Percentiles rank a stretch among this genome's conserved stretches.
Evolutionary conservation across 2,888 invertebrate genomes (phyloP).

Genomic region (Drosophila quasianomalipes): DNA sequence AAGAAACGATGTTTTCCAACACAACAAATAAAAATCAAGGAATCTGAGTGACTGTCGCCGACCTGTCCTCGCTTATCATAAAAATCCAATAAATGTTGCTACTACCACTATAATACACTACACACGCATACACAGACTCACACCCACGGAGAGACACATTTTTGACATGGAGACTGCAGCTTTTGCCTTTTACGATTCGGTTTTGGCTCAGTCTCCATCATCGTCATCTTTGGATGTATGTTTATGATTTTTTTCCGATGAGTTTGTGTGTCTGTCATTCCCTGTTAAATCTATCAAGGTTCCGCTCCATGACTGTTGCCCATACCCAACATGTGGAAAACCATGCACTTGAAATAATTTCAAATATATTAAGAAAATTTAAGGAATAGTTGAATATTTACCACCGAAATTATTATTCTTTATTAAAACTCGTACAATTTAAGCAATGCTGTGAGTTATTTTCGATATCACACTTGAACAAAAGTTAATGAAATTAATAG

Average conservation of each 20-base stretch:
- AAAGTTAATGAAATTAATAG: neutral
- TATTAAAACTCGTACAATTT: neutral
- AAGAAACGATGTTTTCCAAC: conserved; percentile 13
- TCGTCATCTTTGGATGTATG: conserved; percentile 51
- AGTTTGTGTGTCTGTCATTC: conserved; percentile 15
- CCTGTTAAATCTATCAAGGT: conserved; percentile 55
- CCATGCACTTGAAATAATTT: conserved; percentile 23
- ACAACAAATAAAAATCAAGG: conserved; percentile 30
- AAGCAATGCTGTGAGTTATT: neutral
- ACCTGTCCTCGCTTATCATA: conserved; percentile 69
- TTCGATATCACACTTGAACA: neutral
- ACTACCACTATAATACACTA: conserved; percentile 12
- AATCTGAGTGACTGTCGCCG: conserved; percentile 47
- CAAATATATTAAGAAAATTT: neutral
- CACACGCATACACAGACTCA: neutral
- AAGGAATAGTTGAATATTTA: neutral
- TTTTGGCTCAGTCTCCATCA: conserved; percentile 52
- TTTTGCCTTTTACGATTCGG: conserved; percentile 55
- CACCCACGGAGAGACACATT: neutral
- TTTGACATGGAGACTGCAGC: conserved; percentile 15
- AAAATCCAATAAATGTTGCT: conserved; percentile 72
- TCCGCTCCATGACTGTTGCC: conserved; percentile 45
- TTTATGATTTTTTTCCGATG: conserved; percentile 58
- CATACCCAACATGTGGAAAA: neutral
- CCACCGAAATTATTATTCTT: neutral